These are phyloP conservation scores for Hofmannophila pseudospretella DNA, from an alignment of 2,888 invertebrate species.

Conservation along the genomic window DNA sequence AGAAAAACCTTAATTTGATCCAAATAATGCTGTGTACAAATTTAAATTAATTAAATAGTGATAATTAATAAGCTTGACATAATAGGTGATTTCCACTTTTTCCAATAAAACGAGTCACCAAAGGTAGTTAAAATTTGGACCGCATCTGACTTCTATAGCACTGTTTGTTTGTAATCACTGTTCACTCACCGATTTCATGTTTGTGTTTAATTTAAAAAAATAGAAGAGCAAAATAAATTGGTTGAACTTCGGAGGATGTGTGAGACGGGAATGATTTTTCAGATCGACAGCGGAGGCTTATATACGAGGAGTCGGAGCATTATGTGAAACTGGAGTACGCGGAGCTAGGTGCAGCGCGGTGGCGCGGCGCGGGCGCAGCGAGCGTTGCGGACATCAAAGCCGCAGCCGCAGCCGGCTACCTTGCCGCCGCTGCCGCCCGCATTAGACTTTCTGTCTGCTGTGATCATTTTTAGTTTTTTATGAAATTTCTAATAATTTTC, in stretches of 20 bases:
- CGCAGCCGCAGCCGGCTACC: no score
- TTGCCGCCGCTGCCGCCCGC: no score
- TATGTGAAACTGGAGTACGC: conserved; percentile 69
- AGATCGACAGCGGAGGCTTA: conserved; percentile 58
- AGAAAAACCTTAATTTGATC: no score
- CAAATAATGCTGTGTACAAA: no score
- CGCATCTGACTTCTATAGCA: not conserved
- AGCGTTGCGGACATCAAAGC: conserved; percentile 23
- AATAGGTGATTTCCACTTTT: no score
- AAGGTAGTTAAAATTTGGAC: not conserved
- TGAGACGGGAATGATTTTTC: conserved; percentile 72
- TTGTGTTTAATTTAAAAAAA: conserved; percentile 30
- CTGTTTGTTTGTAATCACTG: conserved; percentile 4
- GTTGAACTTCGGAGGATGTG: conserved; percentile 62
- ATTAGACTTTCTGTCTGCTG: conserved; percentile 19
- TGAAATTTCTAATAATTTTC: not conserved
- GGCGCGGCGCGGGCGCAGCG: conserved; percentile 18
- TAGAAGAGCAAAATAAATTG: conserved; percentile 27
- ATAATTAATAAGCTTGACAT: no score
- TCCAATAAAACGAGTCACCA: not conserved
- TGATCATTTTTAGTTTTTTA: not conserved
- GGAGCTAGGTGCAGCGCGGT: conserved; percentile 9
- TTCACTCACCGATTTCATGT: conserved; percentile 71
- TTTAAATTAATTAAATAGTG: no score
- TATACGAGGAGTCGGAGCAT: conserved; percentile 52